These are phyloP conservation scores for Leptopterna dolabrata DNA, from an alignment of 2,888 invertebrate species.

Conservation along the genomic window DNA sequence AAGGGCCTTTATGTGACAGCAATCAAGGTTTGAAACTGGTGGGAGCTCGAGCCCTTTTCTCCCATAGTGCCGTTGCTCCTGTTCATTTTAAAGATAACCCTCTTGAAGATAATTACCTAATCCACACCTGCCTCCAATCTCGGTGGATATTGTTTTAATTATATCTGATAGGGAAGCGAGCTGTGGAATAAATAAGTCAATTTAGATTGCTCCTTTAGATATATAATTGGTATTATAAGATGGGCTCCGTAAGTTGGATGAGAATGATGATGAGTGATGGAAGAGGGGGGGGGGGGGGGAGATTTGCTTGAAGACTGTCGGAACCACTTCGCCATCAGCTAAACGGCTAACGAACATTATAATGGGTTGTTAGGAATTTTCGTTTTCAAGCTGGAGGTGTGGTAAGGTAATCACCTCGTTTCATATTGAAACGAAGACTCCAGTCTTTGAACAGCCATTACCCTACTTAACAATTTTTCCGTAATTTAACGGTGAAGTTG, in stretches of 20 bases:
- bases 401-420: neutral
- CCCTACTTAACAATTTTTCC: neutral
- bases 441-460: neutral
- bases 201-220: conserved; percentile 57
- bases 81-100: conserved; percentile 13
- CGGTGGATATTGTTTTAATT: conserved; percentile 57
- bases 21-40: conserved; percentile 50
- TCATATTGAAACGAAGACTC: neutral
- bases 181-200: conserved; percentile 58
- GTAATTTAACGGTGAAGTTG: no score
- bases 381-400: neutral
- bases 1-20: conserved; percentile 36
- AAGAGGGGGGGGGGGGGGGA: neutral
- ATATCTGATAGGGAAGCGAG: conserved; percentile 49
- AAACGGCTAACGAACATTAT: conserved; percentile 6
- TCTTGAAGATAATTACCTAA: conserved; percentile 55
- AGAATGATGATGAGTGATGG: neutral
- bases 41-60: neutral
- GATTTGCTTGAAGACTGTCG: neutral
- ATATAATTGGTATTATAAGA: conserved; percentile 46
- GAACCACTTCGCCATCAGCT: neutral
- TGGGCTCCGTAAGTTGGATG: neutral
- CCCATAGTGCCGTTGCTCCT: neutral
- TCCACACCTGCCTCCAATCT: conserved; percentile 57
- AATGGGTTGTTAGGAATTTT: conserved; percentile 14